Evolutionary conservation across 2,113 vertebrate species (phyloP), one percentile per base, ranked within the genome.

Genomic region (Bungarus multicinctus): DNA sequence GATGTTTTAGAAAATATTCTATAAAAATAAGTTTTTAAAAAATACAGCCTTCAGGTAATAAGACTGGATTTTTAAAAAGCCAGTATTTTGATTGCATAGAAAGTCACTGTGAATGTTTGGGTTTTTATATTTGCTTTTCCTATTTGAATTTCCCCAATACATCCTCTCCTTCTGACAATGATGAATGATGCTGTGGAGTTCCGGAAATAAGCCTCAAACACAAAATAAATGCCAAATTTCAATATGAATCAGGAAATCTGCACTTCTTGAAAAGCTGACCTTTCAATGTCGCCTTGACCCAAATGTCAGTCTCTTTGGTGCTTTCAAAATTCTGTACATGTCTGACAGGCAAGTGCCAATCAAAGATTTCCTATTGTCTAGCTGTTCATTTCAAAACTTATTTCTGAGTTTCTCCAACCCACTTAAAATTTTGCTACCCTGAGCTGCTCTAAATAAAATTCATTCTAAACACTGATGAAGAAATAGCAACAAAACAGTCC

Each of bases 151-250:
- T 90, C 57, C 8, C 81, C 16, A 87, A 27, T 23, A 60, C 74
- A 22, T 53, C 25, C 12, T 20, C 47, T 58, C 27, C 55, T 39
- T 52, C 45, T 90, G 92, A 93, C 74, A 87, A 64, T 87, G 89
- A 90, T 53, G 81, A 64, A 90, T 60, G 55, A 87, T 90, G 92
- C 55, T 85, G 90, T 53, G 87, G 74, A 64, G 45, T 43, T 87
- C 55, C 47, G 3, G 64, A 64, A 90, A 93, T 93, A 87, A 53
- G n/a, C 89, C 90, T 81, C 60, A 54, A 47, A 54, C 45, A 53
- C 81, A 90, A 86, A 90, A 93, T 55, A 93, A 93, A 90, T 53
- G 55, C 47, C 30, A 57, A n/a, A 47, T 93, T 47, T 60, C 74
- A 86, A 93, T 60, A 14, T 60, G 30, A 90, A 86, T 93, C 55